These are phyloP conservation scores for Balanococcus diminutus DNA, from an alignment of 2,888 invertebrate genomes.

Conservation along the genomic window DNA sequence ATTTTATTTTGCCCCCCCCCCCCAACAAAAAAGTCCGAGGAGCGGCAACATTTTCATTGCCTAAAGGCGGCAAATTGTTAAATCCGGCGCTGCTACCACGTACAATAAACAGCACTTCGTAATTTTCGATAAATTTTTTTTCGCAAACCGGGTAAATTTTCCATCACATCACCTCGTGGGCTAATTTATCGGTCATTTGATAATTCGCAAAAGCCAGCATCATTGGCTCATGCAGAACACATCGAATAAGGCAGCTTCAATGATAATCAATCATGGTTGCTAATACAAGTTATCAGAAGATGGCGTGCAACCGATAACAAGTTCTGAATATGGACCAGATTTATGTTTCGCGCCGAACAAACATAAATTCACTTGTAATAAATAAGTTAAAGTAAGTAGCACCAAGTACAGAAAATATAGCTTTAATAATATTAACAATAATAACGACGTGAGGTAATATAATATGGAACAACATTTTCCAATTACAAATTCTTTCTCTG, in stretches of 20 bases:
- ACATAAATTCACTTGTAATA: conserved; percentile 52
- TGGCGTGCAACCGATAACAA: conserved; percentile 46
- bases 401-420: conserved; percentile 42
- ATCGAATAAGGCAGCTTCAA: neutral
- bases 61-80: no score
- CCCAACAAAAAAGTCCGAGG: no score
- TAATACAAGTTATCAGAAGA: conserved; percentile 49
- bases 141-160: neutral
- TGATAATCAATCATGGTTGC: conserved; percentile 48
- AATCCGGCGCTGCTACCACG: no score
- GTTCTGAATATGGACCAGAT: conserved; percentile 49
- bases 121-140: neutral
- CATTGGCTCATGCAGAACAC: neutral
- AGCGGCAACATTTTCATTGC: no score
- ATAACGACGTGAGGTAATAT: conserved; percentile 47
- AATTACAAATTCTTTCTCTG: conserved; percentile 48
- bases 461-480: conserved; percentile 52
- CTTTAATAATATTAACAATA: conserved; percentile 52
- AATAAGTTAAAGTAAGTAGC: conserved; percentile 52
- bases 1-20: no score
- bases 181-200: neutral
- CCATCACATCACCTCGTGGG: neutral
- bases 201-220: neutral
- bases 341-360: conserved; percentile 51
- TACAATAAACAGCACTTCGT: no score